Base-by-base conservation (phyloP, 2,888 invertebrate species). In the Pollenia griseotomentosa region DNA sequence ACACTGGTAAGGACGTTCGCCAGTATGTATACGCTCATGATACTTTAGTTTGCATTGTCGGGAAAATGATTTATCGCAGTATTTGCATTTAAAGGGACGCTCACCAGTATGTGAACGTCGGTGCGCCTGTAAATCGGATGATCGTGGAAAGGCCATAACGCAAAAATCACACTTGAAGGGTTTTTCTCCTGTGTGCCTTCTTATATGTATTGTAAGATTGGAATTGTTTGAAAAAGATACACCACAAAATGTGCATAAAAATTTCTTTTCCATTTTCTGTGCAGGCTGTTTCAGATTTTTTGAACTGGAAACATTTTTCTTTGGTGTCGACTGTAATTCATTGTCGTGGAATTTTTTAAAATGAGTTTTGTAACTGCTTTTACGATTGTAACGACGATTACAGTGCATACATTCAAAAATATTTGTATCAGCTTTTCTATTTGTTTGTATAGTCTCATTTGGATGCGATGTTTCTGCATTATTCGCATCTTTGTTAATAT, bases 151-250 rank as follows among this genome's bases (percentile, higher is more conserved):
- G 6, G 95, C 95, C 94, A 95, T 95, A 2, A 94, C 94, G 87
- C 95, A 95, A 80, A 94, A 94, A 88, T 95, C 95, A 88, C 95
- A 95, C 89, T 95, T 95, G 88, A 95, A 95, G 0, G 95, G 95
- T 88, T 94, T 0, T 96, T 33, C 33, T 33, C 33, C 33, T 33
- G 33, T 33, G 6, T 33, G 33, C 33, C 33, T 33, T 33, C 33
- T 94, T 95, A 96, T 95, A 89, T 96, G 96, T 2, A 96, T 95
- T 19, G 95, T 95, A 12, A 95, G 92, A 90, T 95, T 95, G 0
- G 95, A 95, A 0, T 95, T 95, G 86, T 95, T 95, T 33, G 95
- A 94, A 88, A 95, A 95, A 10, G 94, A 94, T 14, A 95, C 94
- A 1, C 95, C 95, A 89, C 95, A 95, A 90, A 95, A 95, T 7